Evolutionary conservation across 2,797 vertebrate species (phyloP).

Genomic region (Pipistrellus pipistrellus): DNA sequence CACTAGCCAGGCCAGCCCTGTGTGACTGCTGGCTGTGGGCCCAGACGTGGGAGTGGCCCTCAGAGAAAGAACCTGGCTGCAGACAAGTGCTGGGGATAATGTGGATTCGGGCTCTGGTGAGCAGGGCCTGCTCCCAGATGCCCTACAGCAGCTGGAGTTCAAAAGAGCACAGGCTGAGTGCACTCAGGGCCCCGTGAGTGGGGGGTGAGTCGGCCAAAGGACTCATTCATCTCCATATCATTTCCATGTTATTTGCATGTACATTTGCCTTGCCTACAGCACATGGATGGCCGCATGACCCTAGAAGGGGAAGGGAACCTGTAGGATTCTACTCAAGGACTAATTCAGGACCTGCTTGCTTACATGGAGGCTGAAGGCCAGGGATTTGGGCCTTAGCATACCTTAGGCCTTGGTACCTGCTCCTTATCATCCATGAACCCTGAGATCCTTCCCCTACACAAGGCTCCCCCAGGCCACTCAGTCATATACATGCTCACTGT

Average conservation of each 20-base stretch:
- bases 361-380: neutral
- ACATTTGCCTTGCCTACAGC: neutral
- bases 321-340: neutral
- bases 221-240: neutral
- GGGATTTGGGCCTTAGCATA: neutral
- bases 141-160: neutral
- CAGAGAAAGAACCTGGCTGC: neutral
- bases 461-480: neutral
- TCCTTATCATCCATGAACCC: neutral
- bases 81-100: neutral
- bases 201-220: neutral
- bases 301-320: neutral
- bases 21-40: neutral
- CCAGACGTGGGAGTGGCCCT: too few relatives aligned
- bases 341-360: neutral
- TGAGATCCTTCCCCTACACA: neutral
- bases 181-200: neutral
- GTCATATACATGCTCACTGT: neutral
- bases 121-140: neutral
- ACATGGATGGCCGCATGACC: neutral
- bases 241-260: constrained; percentile 17
- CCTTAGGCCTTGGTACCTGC: neutral
- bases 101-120: neutral
- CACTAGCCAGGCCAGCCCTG: neutral
- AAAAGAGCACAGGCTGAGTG: neutral